These are phyloP conservation scores for Electrophaes corylata DNA, from an alignment of 2,888 invertebrate species.

Conservation along the genomic window DNA sequence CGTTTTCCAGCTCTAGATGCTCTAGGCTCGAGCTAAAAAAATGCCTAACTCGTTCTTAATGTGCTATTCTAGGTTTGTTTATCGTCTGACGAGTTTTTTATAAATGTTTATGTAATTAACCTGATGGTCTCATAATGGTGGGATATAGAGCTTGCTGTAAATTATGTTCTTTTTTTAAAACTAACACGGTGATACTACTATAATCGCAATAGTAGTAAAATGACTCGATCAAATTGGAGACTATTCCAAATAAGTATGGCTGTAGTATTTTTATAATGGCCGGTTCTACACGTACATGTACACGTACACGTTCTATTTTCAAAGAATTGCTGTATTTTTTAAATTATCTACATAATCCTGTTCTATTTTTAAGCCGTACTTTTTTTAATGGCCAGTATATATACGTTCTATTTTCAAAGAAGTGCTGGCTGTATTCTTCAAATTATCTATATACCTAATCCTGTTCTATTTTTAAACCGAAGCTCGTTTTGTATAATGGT, in stretches of 20 bases:
- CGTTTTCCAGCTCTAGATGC: background rate
- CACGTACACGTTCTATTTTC: too few species aligned
- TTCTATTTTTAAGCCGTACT: too few species aligned
- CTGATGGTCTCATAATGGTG: slow-evolving; percentile 2
- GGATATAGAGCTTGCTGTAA: slow-evolving; percentile 21
- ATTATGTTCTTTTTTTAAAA: slow-evolving; percentile 15
- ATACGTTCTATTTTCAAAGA: too few species aligned
- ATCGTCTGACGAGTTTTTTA: slow-evolving; percentile 25
- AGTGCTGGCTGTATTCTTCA: too few species aligned
- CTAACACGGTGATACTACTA: slow-evolving; percentile 20
- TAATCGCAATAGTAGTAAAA: slow-evolving; percentile 2
- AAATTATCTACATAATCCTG: too few species aligned
- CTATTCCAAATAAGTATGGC: too few species aligned
- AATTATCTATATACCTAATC: too few species aligned
- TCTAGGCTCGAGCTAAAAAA: slow-evolving; percentile 10
- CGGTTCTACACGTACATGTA: too few species aligned
- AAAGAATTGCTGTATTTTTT: too few species aligned
- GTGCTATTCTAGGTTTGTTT: slow-evolving; percentile 22
- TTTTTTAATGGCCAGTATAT: too few species aligned
- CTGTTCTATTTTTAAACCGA: slow-evolving; percentile 7
- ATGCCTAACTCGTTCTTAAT: slow-evolving; percentile 19
- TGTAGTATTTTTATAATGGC: too few species aligned
- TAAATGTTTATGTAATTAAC: slow-evolving; percentile 26
- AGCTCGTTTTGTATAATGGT: background rate
- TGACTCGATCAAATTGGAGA: too few species aligned